phyloP scores from a whole-genome alignment of 2,888 invertebrate genomes.

The Hypomecis punctinalis region DNA sequence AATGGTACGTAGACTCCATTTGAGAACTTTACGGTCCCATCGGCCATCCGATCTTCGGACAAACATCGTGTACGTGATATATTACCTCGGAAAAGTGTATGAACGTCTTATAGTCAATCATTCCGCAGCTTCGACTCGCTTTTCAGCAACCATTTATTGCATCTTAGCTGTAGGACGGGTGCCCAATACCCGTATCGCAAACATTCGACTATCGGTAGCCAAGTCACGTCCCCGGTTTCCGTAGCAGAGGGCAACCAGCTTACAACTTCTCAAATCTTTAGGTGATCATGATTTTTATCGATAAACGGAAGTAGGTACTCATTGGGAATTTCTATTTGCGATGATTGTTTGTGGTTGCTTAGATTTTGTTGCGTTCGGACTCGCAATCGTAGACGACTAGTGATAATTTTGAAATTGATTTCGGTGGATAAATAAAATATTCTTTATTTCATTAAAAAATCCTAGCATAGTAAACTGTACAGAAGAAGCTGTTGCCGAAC shows the following conservation, averaged over 20 bases:
- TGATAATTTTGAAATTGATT: no score
- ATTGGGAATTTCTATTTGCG: not conserved
- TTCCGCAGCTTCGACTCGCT: not conserved
- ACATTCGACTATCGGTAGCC: constrained; percentile 24
- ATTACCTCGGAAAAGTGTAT: no score
- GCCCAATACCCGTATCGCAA: constrained; percentile 7
- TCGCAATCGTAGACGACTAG: not conserved
- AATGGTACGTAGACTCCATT: no score
- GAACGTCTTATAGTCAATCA: not conserved
- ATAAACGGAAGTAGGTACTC: constrained; percentile 1
- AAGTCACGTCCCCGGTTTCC: constrained; percentile 30
- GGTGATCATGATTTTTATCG: constrained; percentile 10
- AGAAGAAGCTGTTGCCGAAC: no score
- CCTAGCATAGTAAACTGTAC: no score
- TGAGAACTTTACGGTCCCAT: no score
- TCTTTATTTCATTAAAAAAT: no score
- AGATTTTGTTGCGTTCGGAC: not conserved
- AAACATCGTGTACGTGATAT: no score
- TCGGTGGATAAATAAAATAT: no score
- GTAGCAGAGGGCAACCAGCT: constrained; percentile 18
- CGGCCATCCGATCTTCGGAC: no score
- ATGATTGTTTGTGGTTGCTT: not conserved
- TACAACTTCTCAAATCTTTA: constrained; percentile 8
- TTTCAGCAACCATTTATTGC: not conserved
- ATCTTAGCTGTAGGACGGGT: not conserved